Evolutionary conservation across 2,113 vertebrate species (phyloP).

Genomic region (Phycodurus eques): DNA sequence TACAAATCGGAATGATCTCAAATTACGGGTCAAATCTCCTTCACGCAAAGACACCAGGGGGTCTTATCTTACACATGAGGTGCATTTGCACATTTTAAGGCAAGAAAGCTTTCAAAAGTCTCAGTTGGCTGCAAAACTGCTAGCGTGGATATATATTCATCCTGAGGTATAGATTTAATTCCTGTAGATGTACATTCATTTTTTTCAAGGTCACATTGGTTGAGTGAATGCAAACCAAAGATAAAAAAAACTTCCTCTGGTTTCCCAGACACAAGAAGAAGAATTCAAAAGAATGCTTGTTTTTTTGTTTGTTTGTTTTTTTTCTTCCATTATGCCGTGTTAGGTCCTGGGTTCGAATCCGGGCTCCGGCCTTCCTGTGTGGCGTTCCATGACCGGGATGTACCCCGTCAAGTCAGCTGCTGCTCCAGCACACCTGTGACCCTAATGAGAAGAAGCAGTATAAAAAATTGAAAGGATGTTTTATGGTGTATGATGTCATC

Average conservation of each 20-base stretch:
- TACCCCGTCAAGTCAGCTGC: too few relatives aligned
- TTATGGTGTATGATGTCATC: too few relatives aligned
- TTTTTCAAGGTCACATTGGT: slow-evolving; percentile 39
- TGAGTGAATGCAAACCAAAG: slow-evolving; percentile 12
- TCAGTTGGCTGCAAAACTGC: slow-evolving; percentile 13
- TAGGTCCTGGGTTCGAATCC: too few relatives aligned
- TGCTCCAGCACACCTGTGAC: too few relatives aligned
- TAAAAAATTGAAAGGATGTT: too few relatives aligned
- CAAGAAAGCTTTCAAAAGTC: slow-evolving; percentile 9
- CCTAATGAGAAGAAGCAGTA: too few relatives aligned
- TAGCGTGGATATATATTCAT: slow-evolving; percentile 1
- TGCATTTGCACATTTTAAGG: not conserved
- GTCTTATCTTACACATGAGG: slow-evolving; percentile 7
- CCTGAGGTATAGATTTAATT: not conserved
- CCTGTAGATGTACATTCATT: slow-evolving; percentile 9
- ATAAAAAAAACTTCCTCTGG: not conserved
- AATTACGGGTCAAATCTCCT: slow-evolving; percentile 16
- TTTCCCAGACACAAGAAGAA: slow-evolving; percentile 6
- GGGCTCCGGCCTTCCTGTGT: too few relatives aligned
- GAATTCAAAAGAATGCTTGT: not conserved
- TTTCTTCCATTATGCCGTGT: not conserved
- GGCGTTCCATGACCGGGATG: too few relatives aligned
- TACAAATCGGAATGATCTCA: slow-evolving; percentile 11
- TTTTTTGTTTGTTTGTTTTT: not conserved
- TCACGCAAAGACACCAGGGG: not conserved